Evolutionary conservation across 2,113 vertebrate species (phyloP).

Genomic region (Pithys albifrons): DNA sequence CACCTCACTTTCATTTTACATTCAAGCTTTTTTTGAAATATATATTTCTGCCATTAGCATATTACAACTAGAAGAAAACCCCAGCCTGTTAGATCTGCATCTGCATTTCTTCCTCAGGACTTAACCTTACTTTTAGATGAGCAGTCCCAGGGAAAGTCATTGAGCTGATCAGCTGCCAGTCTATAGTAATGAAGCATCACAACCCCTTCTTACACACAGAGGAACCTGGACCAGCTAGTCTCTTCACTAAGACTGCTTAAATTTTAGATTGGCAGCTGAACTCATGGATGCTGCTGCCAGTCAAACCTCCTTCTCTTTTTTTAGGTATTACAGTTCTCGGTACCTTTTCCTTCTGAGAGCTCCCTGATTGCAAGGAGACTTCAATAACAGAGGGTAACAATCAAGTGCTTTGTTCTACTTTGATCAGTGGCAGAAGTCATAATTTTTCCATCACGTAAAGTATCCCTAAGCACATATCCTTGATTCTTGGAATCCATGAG

Average conservation of each 20-base stretch:
- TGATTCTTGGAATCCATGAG: not conserved
- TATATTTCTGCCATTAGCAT: not conserved
- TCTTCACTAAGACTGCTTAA: not conserved
- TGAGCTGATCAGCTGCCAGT: not conserved
- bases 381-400: not conserved
- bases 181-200: not conserved
- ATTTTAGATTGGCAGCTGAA: not conserved
- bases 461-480: not conserved
- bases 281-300: not conserved
- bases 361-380: not conserved
- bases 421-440: not conserved
- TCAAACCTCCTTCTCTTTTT: conserved; percentile 3
- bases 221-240: not conserved
- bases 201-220: not conserved
- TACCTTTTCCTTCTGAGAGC: not conserved
- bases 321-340: not conserved
- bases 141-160: not conserved
- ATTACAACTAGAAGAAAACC: not conserved
- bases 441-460: not conserved
- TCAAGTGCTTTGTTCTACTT: not conserved
- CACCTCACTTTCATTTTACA: not conserved
- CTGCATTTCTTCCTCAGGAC: not conserved
- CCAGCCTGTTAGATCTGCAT: not conserved
- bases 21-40: not conserved
- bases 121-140: not conserved